Evolutionary conservation across 2,113 vertebrate species (phyloP).

Genomic region (Oryzias curvinotus): DNA sequence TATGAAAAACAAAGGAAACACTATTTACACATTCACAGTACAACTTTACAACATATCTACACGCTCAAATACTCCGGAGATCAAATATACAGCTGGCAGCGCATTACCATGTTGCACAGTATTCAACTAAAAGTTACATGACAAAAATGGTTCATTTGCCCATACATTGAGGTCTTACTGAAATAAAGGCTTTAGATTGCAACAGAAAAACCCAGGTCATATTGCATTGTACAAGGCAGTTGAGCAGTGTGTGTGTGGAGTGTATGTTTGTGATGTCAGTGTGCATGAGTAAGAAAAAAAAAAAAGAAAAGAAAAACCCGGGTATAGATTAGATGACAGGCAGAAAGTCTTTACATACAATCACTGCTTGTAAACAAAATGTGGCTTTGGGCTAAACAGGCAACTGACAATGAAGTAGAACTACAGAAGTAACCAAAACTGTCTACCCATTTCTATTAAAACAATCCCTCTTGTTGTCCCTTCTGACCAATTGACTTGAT

Average conservation of each 20-base stretch:
- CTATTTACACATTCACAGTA: slow-evolving; percentile 99
- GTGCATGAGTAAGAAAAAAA: slow-evolving; percentile 57
- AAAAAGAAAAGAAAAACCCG: slow-evolving; percentile 59
- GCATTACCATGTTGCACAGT: slow-evolving; percentile 86
- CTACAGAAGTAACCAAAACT: slow-evolving; percentile 40
- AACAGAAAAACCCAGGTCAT: slow-evolving; percentile 75
- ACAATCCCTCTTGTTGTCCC: slow-evolving; percentile 32
- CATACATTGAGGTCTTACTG: slow-evolving; percentile 87
- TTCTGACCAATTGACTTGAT: slow-evolving; percentile 42
- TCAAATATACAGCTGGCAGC: slow-evolving; percentile 87
- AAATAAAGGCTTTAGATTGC: slow-evolving; percentile 94
- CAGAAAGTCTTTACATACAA: slow-evolving; percentile 74
- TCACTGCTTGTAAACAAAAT: slow-evolving; percentile 79
- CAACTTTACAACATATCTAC: slow-evolving; percentile 98
- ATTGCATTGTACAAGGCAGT: slow-evolving; percentile 97
- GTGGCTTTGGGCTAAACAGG: slow-evolving; percentile 74
- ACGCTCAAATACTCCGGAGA: slow-evolving; percentile 95
- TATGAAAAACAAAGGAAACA: slow-evolving; percentile 82
- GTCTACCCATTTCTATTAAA: slow-evolving; percentile 41
- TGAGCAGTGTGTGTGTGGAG: slow-evolving; percentile 74
- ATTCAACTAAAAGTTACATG: slow-evolving; percentile 84
- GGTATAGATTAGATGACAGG: slow-evolving; percentile 63
- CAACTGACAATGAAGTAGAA: slow-evolving; percentile 49
- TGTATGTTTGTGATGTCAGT: slow-evolving; percentile 53
- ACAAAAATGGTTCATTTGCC: slow-evolving; percentile 88